phyloP scores from a whole-genome alignment of 1,140 invertebrate genomes.

The Drosophila ambigua region DNA sequence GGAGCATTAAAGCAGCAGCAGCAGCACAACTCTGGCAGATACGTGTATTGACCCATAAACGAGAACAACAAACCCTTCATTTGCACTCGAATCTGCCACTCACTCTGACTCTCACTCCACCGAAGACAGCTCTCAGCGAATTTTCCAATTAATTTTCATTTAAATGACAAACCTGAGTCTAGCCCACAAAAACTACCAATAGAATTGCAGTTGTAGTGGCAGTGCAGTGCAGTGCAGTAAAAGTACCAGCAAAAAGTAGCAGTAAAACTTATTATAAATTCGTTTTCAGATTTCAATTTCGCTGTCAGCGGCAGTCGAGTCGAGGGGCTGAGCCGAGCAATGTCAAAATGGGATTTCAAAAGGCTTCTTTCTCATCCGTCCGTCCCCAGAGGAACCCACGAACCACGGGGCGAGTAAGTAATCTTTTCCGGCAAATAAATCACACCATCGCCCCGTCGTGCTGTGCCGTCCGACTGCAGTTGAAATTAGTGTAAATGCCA shows the following conservation, averaged over 20 bases:
- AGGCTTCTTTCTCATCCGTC: background rate
- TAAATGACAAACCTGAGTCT: constrained; percentile 37
- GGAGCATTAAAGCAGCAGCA: too few species aligned
- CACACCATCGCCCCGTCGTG: constrained; percentile 69
- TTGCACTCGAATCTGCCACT: constrained; percentile 19
- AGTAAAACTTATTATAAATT: constrained; percentile 83
- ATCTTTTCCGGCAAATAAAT: constrained; percentile 83
- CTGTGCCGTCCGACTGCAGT: constrained; percentile 44
- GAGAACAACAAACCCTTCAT: constrained; percentile 6
- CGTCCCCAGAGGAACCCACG: constrained; percentile 18
- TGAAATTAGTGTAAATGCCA: constrained; percentile 80
- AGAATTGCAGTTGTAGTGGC: constrained; percentile 33
- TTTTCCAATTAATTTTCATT: constrained; percentile 78
- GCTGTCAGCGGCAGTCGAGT: constrained; percentile 66
- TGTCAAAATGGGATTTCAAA: constrained; percentile 58
- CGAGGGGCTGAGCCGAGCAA: constrained; percentile 26
- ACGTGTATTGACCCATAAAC: constrained; percentile 14
- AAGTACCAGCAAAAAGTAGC: constrained; percentile 56
- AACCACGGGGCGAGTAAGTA: constrained; percentile 73
- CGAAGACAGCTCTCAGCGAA: constrained; percentile 59
- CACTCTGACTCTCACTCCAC: constrained; percentile 13
- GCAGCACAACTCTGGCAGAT: too few species aligned
- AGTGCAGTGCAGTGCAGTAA: background rate
- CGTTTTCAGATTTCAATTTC: constrained; percentile 79
- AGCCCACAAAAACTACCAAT: constrained; percentile 44